phyloP scores from a whole-genome alignment of 2,888 invertebrate species.

The Hypolimnas misippus region DNA sequence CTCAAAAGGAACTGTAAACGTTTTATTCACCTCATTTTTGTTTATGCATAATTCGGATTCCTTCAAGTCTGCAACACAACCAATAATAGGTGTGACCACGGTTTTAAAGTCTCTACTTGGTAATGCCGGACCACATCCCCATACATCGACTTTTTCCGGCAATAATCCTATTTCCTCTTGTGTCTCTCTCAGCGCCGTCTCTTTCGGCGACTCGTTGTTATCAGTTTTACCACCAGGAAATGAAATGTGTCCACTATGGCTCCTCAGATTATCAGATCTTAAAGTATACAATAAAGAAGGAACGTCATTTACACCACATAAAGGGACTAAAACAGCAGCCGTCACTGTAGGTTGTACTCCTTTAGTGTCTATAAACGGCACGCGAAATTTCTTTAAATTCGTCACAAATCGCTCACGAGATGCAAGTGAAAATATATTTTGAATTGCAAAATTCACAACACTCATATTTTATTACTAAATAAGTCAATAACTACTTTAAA shows the following conservation, averaged over 20 bases:
- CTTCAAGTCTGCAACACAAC: conserved; percentile 82
- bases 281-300: conserved; percentile 92
- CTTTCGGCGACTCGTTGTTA: conserved; percentile 82
- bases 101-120: conserved; percentile 77
- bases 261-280: conserved; percentile 87
- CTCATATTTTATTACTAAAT: conserved; percentile 40
- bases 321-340: conserved; percentile 92
- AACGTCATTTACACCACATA: conserved; percentile 87
- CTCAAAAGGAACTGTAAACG: conserved; percentile 87
- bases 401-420: conserved; percentile 85
- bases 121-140: conserved; percentile 85
- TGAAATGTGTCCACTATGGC: conserved; percentile 91
- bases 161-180: conserved; percentile 92
- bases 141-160: conserved; percentile 85
- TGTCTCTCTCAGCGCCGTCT: conserved; percentile 93
- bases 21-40: conserved; percentile 89
- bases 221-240: conserved; percentile 93
- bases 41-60: conserved; percentile 84
- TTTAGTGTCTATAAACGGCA: conserved; percentile 63
- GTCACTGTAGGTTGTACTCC: conserved; percentile 68
- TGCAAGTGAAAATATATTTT: conserved; percentile 78
- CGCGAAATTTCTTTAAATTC: conserved; percentile 80
- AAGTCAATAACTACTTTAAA: too few relatives aligned
- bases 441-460: conserved; percentile 49
- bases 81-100: conserved; percentile 89